Base-by-base conservation (phyloP, 2,888 invertebrate genomes). In the Stenchaetothrips biformis region DNA sequence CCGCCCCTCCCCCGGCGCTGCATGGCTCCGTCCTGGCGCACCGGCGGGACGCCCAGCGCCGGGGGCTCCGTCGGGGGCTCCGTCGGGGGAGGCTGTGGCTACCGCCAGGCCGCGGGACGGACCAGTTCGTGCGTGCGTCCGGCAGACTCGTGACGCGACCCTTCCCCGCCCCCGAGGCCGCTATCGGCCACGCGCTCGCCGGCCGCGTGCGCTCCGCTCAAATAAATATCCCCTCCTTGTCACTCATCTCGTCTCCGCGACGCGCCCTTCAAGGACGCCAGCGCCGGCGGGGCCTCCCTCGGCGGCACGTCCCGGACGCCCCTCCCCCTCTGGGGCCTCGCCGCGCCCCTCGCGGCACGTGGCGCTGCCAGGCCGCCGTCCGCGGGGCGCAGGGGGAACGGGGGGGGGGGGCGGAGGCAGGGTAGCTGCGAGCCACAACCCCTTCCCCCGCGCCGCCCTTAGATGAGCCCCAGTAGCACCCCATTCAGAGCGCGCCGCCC, bases 301-400 rank as follows among this genome's bases (percentile, higher is more conserved):
- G 59, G 13, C 4, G 59, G 59, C 59, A 59, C 59, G 59, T 59
- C 48, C 48, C 74, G 48, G 18, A 11, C 62, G 25, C 21, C 80
- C 62, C 47, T 16, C 78, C 78, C 79, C 62, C 79, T 48, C 79
- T 18, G 53, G 53, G 53, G 53, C 53, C 53, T 53, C 53, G 53
- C 16, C 16, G 53, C 53, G 13, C 53, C 16, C 16, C 53, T 13
- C 53, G 13, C 53, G 53, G 53, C 53, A 53, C 53, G 53, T 53
- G 53, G 53, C 53, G 53, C 53, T 53, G 13, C 11, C 53, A 53
- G 53, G 16, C 16, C 16, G 16, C 53, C 18, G 16, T 18, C 53
- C 53, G 4, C 4, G 53, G 53, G 16, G 11, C 53, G 18, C 37
- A 13, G 53, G 53, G 16, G 53, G 13, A 0, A 13, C 11, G 53